Percentiles rank a stretch among this genome's conserved stretches.
phyloP scores from a whole-genome alignment of 1,140 invertebrate genomes.

The Calliopsis andreniformis region DNA sequence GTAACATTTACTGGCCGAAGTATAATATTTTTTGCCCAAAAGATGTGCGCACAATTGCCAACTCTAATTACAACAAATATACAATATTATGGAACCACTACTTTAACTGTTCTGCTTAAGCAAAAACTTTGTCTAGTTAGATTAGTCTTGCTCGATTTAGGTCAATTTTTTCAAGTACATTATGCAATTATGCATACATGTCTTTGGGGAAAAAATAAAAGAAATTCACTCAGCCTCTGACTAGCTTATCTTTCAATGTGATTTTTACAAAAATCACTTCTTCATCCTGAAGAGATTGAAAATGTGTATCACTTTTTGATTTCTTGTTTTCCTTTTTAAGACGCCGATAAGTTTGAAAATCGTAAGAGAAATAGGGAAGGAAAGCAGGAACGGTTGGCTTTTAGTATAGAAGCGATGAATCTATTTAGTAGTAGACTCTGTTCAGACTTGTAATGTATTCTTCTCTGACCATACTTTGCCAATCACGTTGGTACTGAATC shows the following conservation, averaged over 20 bases:
- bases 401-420: slow-evolving; percentile 71
- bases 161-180: neutral
- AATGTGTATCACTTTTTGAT: slow-evolving; percentile 28
- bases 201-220: slow-evolving; percentile 27
- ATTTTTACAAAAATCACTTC: slow-evolving; percentile 49
- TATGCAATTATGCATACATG: slow-evolving; percentile 31
- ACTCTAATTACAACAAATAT: slow-evolving; percentile 10
- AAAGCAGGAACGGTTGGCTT: slow-evolving; percentile 58
- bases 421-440: slow-evolving; percentile 76
- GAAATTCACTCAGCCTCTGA: slow-evolving; percentile 33
- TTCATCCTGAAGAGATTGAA: slow-evolving; percentile 9
- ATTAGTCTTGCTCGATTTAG: neutral
- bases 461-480: slow-evolving; percentile 76
- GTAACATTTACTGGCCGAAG: slow-evolving; percentile 48
- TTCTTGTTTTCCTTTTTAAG: slow-evolving; percentile 2
- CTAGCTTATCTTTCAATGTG: slow-evolving; percentile 38
- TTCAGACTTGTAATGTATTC: slow-evolving; percentile 80
- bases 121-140: neutral
- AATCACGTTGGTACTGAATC: slow-evolving; percentile 72
- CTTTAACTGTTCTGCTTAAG: neutral
- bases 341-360: slow-evolving; percentile 24
- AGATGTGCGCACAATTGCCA: slow-evolving; percentile 21
- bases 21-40: slow-evolving; percentile 17
- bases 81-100: slow-evolving; percentile 6
- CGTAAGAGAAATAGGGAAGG: slow-evolving; percentile 52